Evolutionary conservation across 2,113 vertebrate species (phyloP), one percentile per base, ranked within the genome.

Genomic region (Prionailurus bengalensis): DNA sequence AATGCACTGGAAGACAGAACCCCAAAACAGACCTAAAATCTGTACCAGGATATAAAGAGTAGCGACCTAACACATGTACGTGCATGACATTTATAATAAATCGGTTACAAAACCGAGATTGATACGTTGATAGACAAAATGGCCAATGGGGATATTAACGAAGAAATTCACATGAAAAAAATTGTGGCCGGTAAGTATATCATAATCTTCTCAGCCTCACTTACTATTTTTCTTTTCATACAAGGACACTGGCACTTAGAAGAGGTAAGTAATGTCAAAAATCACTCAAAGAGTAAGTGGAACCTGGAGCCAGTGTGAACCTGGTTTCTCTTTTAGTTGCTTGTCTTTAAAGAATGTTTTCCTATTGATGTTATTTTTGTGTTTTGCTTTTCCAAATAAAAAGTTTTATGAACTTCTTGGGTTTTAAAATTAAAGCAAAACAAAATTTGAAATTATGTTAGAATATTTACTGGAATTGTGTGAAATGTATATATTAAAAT

Each of bases 381-480:
- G 13, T 55, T 94, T 88, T 53, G 7, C 48, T 84, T 79, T 91
- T 87, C 33, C 65, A 87, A 88, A 65, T 4, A 29, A 9, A 39
- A 45, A 23, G 13, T 73, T 95, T 39, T 9, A 73, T 74, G 29
- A 90, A 23, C 0, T 15, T 79, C 80, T 76, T 42, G 31, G 11
- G 17, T 51, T 95, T 94, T 70, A 48, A 89, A 91, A 74, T 15
- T 25, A 87, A 82, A 80, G n/a, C 11, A 83, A 94, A 93, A 93
- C 1, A 79, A 79, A 86, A n/a, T 73, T 85, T 51, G 39, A 53
- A 76, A 76, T 73, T 10, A 55, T 78, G 13, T 61, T 79, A 8
- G 13, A 78, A n/a, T 71, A 86, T 53, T 55, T 55, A 84, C 12
- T 51, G 3, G 8, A 93, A 88, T 66, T 91, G 4, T 88, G 23